A percentile compares a stretch with the other conserved stretches of the same genome.
Conservation (phyloP, 1,140 invertebrate species). For the Bombus superbus region DNA sequence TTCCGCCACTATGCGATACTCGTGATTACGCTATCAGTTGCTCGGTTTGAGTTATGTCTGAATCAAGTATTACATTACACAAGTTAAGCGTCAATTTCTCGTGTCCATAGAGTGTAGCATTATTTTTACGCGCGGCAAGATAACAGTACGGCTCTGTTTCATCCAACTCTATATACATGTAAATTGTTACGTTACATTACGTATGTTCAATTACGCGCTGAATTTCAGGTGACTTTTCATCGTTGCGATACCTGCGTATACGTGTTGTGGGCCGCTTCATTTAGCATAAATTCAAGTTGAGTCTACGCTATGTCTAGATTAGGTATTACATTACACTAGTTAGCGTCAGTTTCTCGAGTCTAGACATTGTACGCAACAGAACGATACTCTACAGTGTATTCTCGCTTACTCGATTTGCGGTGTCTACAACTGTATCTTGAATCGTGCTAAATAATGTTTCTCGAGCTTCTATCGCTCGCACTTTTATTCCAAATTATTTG, state of each 20-base stretch:
- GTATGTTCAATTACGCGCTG: neutral
- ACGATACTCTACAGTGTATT: neutral
- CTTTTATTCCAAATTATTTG: too few relatives aligned
- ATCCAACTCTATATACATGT: neutral
- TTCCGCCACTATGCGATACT: neutral
- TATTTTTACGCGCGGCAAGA: constrained; percentile 3
- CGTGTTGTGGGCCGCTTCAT: neutral
- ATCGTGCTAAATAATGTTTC: neutral
- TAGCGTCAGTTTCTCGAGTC: constrained; percentile 16
- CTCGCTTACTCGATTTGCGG: neutral
- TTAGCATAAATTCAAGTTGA: neutral
- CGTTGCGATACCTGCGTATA: neutral
- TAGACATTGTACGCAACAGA: constrained; percentile 1
- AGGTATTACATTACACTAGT: constrained; percentile 34
- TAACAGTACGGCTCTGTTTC: neutral
- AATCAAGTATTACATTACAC: constrained; percentile 31
- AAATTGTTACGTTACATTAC: neutral
- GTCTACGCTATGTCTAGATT: neutral
- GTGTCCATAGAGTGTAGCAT: neutral
- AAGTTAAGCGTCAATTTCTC: constrained; percentile 32
- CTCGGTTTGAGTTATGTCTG: constrained; percentile 13
- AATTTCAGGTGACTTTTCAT: neutral
- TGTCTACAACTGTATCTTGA: neutral
- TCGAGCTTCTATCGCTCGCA: too few relatives aligned
- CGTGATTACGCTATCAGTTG: constrained; percentile 14